Conservation (phyloP, 2,888 invertebrate species). For the Dendrolimus houi region DNA sequence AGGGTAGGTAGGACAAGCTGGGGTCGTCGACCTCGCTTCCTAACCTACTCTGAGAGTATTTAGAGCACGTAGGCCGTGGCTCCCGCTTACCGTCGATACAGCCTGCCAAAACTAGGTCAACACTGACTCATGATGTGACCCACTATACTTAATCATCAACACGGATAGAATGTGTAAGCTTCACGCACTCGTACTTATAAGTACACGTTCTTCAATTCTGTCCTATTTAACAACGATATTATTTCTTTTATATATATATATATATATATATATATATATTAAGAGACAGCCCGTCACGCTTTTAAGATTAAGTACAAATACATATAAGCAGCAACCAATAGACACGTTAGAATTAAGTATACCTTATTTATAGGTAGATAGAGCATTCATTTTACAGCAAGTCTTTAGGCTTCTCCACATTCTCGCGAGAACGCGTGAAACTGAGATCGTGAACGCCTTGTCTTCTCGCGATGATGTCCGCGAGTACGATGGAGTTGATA, state of each 20-base stretch:
- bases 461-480: no score
- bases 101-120: slow-evolving; percentile 65
- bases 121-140: slow-evolving; percentile 58
- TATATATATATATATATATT: neutral
- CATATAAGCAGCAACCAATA: no score
- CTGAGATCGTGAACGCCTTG: no score
- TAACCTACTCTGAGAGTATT: slow-evolving; percentile 67
- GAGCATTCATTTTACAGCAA: no score
- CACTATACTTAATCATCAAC: slow-evolving; percentile 56
- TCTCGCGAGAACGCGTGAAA: no score
- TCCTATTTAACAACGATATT: neutral
- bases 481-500: no score
- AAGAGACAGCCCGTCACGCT: no score
- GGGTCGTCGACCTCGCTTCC: slow-evolving; percentile 63
- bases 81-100: slow-evolving; percentile 50
- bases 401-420: no score
- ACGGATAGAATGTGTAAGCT: slow-evolving; percentile 14
- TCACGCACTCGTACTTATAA: slow-evolving; percentile 18
- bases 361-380: no score
- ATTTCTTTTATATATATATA: neutral
- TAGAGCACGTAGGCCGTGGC: slow-evolving; percentile 59
- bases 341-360: no score
- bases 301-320: no score
- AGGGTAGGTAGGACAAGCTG: slow-evolving; percentile 41
- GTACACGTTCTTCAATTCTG: neutral